A percentile compares a stretch with the other conserved stretches of the same genome.
Evolutionary conservation across 2,888 invertebrate genomes (phyloP).

Genomic region (Drymonia ruficornis): DNA sequence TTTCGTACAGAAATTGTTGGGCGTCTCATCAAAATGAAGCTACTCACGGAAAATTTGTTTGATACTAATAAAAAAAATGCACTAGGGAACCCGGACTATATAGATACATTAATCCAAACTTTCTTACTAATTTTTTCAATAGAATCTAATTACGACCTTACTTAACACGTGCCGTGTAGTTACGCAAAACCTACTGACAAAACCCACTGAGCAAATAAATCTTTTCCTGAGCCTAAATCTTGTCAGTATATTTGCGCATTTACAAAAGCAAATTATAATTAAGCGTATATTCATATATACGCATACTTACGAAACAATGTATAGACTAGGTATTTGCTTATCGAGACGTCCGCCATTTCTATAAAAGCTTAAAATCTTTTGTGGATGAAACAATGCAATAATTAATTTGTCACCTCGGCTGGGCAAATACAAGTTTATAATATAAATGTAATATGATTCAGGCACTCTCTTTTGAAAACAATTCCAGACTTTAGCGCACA

Average conservation of each 20-base stretch:
- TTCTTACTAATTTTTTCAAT: too few species aligned
- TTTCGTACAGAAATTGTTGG: too few species aligned
- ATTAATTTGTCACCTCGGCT: slow-evolving; percentile 59
- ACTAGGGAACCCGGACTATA: too few species aligned
- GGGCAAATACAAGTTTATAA: slow-evolving; percentile 48
- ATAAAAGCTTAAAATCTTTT: slow-evolving; percentile 18
- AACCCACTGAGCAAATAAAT: neutral
- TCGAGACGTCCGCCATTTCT: neutral
- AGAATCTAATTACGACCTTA: neutral
- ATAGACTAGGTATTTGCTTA: neutral
- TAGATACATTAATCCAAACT: too few species aligned
- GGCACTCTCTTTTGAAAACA: slow-evolving; percentile 34
- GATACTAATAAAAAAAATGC: too few species aligned
- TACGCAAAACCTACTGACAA: neutral
- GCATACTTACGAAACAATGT: neutral
- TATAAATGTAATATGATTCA: slow-evolving; percentile 57
- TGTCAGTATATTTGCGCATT: neutral
- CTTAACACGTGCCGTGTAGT: neutral
- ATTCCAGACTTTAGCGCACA: slow-evolving; percentile 7
- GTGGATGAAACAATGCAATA: slow-evolving; percentile 53
- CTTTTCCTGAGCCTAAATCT: neutral
- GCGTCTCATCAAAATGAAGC: too few species aligned
- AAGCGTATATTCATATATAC: slow-evolving; percentile 1
- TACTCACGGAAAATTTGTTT: too few species aligned
- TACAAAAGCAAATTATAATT: slow-evolving; percentile 2